Evolutionary conservation across 1,140 invertebrate genomes (phyloP), one percentile per base, ranked within the genome.

Genomic region (Camponotus pennsylvanicus): DNA sequence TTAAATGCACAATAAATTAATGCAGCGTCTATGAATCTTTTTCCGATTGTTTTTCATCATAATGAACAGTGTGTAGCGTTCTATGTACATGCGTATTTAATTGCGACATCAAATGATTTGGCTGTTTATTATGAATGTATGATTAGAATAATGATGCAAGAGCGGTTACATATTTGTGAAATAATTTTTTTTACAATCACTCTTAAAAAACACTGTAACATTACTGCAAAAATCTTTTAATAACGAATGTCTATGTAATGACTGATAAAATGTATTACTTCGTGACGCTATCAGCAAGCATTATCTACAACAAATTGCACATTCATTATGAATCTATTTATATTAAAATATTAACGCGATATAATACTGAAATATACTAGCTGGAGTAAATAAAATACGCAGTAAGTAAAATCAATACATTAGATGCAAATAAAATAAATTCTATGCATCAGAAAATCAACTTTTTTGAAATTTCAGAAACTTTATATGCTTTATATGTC

Each of bases 231-330:
- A 67, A 79, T 27, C 1, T 11, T 27, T 34, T 49, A 2, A 9
- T 6, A 34, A 6, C 7, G 2, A 6, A 18, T 7, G 8, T 37
- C 49, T 40, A 18, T 18, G n/a, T 37, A 45, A 21, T 9, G 18
- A 69, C 4, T 42, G 61, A 79, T 79, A 79, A 79, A 55, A 69
- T 70, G 21, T 42, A 32, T 11, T 15, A 49, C 40, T 55, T 37
- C 21, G 18, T 45, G n/a, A 76, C 21, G 57, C 57, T 8, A 78
- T 21, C 11, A n/a, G 18, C 61, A 66, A 15, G 13, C 11, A 1
- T 79, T 42, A 21, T 15, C 11, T 45, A n/a, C 15, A 61, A 59
- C 7, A 11, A n/a, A 63, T 18, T n/a, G 0, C 27, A 7, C 0
- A 42, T 64, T 15, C 9, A 9, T 42, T 5, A 42, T 27, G 13